Conservation (phyloP, 2,797 vertebrate genomes). For the Siniperca scherzeri region DNA sequence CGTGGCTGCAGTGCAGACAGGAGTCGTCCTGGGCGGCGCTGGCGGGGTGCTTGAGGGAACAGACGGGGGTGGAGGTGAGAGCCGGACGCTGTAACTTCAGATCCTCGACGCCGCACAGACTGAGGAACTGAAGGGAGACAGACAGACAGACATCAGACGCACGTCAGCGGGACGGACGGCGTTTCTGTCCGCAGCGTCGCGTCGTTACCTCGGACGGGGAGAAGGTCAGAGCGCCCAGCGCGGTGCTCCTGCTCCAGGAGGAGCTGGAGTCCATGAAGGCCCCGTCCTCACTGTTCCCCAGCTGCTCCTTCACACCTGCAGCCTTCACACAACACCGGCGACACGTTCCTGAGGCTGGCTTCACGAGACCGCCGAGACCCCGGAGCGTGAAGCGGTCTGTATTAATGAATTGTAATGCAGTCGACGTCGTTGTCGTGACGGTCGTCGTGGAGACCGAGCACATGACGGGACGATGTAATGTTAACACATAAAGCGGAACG, state of each 20-base stretch:
- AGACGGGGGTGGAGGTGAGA: slow-evolving; percentile 90
- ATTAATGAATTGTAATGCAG: too few species aligned
- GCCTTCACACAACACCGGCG: slow-evolving; percentile 37
- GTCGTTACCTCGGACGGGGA: slow-evolving; percentile 90
- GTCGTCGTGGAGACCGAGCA: too few species aligned
- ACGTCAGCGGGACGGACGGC: too few species aligned
- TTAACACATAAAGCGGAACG: too few species aligned
- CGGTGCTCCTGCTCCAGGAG: slow-evolving; percentile 79
- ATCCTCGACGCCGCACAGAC: slow-evolving; percentile 84
- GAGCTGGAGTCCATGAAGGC: slow-evolving; percentile 3
- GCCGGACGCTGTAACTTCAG: slow-evolving; percentile 86
- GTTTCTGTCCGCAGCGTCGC: not conserved
- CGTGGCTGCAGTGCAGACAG: slow-evolving; percentile 32
- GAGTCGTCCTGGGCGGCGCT: slow-evolving; percentile 59
- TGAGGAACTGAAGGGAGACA: slow-evolving; percentile 89
- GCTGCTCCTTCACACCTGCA: slow-evolving; percentile 34
- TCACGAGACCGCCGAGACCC: too few species aligned
- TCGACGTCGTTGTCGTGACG: too few species aligned
- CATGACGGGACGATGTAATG: too few species aligned
- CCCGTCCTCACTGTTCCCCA: slow-evolving; percentile 1
- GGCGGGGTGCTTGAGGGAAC: slow-evolving; percentile 86
- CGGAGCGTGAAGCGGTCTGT: too few species aligned
- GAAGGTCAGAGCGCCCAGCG: slow-evolving; percentile 85
- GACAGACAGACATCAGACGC: not conserved
- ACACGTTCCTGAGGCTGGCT: too few species aligned